Conservation (phyloP, 2,113 vertebrate genomes). For the Motacilla tschutschensis region DNA sequence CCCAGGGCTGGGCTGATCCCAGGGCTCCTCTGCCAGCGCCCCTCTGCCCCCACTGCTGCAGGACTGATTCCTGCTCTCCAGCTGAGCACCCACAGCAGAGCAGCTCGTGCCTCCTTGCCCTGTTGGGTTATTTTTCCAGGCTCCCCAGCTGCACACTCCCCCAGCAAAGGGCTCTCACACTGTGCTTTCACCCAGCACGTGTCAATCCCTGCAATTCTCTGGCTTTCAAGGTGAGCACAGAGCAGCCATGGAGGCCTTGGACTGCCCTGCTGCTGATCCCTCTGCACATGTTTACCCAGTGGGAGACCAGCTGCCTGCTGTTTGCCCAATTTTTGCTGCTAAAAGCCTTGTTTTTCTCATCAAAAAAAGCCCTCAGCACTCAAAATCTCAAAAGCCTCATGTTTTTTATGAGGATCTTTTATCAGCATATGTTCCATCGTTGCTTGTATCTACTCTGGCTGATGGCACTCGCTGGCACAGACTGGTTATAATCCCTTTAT, state of each 20-base stretch:
- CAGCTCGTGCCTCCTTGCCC: accelerated
- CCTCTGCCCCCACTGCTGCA: accelerated
- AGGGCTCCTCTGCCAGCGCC: not conserved
- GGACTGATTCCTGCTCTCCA: not conserved
- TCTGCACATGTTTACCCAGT: not conserved
- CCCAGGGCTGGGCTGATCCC: not conserved
- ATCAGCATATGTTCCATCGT: not conserved
- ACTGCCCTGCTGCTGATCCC: not conserved
- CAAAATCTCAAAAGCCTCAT: not conserved
- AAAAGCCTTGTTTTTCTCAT: not conserved
- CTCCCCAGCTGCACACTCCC: not conserved
- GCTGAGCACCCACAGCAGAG: not conserved
- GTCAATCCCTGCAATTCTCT: not conserved
- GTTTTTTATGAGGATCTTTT: not conserved
- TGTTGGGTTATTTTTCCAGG: not conserved
- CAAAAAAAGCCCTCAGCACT: not conserved
- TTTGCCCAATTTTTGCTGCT: not conserved
- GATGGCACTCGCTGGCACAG: not conserved
- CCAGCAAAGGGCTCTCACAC: not conserved
- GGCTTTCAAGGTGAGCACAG: not conserved
- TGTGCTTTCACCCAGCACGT: not conserved
- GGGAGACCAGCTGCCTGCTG: not conserved
- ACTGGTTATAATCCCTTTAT: not conserved
- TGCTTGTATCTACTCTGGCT: not conserved
- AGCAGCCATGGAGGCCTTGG: not conserved